A percentile compares a stretch with the other conserved stretches of the same genome.
Evolutionary conservation across 2,888 invertebrate genomes (phyloP).

Genomic region (Crepidodera aurea): DNA sequence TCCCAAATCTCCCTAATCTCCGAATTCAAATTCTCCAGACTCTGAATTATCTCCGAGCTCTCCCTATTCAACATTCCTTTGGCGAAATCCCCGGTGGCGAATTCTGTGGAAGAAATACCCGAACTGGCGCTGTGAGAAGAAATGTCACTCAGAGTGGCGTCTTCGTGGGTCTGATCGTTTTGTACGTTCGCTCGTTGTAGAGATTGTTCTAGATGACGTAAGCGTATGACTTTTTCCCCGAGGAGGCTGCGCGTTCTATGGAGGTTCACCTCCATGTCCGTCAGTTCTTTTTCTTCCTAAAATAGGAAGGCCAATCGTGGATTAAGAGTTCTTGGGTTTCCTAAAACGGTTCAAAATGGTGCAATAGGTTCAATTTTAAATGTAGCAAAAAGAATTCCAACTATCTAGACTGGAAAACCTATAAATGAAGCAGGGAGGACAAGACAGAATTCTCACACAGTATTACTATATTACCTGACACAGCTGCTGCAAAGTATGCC

Average conservation of each 20-base stretch:
- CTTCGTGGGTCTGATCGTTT: slow-evolving; percentile 61
- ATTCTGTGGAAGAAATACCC: slow-evolving; percentile 73
- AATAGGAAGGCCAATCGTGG: slow-evolving; percentile 46
- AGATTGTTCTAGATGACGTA: slow-evolving; percentile 82
- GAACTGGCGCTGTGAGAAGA: slow-evolving; percentile 70
- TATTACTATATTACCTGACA: slow-evolving; percentile 66
- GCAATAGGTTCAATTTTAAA: no score
- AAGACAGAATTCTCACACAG: no score
- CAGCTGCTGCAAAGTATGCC: slow-evolving; percentile 65
- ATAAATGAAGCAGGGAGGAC: no score
- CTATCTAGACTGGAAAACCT: no score
- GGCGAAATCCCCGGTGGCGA: slow-evolving; percentile 65
- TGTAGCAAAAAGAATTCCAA: no score
- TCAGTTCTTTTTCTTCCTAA: slow-evolving; percentile 82
- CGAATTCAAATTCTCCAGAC: slow-evolving; percentile 73
- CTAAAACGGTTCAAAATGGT: slow-evolving; percentile 3
- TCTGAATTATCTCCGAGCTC: slow-evolving; percentile 74
- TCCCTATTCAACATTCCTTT: slow-evolving; percentile 58
- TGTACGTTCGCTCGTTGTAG: slow-evolving; percentile 69
- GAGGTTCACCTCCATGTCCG: slow-evolving; percentile 84
- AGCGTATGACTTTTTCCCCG: slow-evolving; percentile 83
- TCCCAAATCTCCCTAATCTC: slow-evolving; percentile 77
- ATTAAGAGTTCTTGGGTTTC: slow-evolving; percentile 8
- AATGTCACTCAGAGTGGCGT: slow-evolving; percentile 72
- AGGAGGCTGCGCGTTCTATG: slow-evolving; percentile 81